Evolutionary conservation across 2,888 invertebrate species (phyloP).

Genomic region (Xestia ashworthii): DNA sequence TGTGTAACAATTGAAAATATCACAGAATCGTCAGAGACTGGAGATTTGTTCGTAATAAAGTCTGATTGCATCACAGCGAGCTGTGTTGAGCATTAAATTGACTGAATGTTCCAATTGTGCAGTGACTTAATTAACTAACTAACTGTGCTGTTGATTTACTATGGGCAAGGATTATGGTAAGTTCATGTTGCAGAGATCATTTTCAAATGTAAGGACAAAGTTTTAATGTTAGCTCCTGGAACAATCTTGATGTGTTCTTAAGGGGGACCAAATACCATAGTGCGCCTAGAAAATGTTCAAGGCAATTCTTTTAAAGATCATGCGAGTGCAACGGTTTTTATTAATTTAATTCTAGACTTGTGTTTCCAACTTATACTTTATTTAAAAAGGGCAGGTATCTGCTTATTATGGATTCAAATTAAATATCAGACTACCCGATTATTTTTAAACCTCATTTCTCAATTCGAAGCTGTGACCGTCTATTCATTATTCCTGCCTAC

Average conservation of each 20-base stretch:
- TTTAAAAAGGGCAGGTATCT: neutral
- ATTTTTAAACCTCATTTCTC: conserved; percentile 15
- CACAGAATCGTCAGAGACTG: conserved; percentile 37
- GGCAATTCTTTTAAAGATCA: conserved; percentile 21
- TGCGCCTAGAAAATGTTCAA: conserved; percentile 26
- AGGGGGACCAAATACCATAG: neutral
- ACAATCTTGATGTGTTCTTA: neutral
- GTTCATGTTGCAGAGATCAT: conserved; percentile 52
- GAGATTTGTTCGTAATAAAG: conserved; percentile 51
- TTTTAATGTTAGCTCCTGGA: neutral
- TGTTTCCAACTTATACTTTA: neutral
- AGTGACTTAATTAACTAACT: conserved; percentile 54
- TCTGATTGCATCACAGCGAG: conserved; percentile 42
- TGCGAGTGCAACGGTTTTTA: conserved; percentile 28
- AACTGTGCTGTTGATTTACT: conserved; percentile 33
- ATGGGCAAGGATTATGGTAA: conserved; percentile 86
- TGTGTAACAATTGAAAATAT: conserved; percentile 63
- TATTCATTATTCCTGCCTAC: conserved; percentile 14
- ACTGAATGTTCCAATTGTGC: conserved; percentile 58
- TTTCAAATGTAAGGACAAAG: neutral
- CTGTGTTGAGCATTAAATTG: conserved; percentile 52
- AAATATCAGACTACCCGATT: neutral
- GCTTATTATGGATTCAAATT: neutral
- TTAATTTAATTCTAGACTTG: neutral
- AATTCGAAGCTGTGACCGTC: conserved; percentile 27